These are phyloP conservation scores for Mimumesa dahlbomi DNA, from an alignment of 2,888 invertebrate genomes.

Conservation along the genomic window DNA sequence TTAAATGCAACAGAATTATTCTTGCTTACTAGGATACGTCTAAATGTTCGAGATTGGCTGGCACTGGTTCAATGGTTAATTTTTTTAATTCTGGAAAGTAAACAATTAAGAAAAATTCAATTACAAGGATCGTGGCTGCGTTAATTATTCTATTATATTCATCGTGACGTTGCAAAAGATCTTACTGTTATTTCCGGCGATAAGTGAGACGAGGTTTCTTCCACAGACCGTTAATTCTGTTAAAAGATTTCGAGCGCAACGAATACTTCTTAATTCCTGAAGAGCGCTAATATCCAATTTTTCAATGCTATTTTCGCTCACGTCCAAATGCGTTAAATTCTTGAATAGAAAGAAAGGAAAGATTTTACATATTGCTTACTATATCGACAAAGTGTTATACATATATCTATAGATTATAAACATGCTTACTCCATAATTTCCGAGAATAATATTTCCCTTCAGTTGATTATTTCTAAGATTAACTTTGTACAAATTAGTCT, in stretches of 20 bases:
- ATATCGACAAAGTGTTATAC: neutral
- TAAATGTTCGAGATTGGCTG: conserved; percentile 87
- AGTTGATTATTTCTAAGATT: conserved; percentile 89
- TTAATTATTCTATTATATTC: neutral
- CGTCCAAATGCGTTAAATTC: conserved; percentile 91
- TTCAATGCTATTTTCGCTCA: conserved; percentile 92
- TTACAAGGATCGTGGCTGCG: neutral
- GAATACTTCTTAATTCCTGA: conserved; percentile 88
- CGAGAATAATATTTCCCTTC: conserved; percentile 91
- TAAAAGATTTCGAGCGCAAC: conserved; percentile 89
- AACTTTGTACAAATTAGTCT: conserved; percentile 84
- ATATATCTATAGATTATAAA: neutral
- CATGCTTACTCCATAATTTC: conserved; percentile 89
- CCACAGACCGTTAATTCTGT: conserved; percentile 91
- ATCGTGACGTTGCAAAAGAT: neutral
- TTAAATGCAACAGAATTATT: neutral
- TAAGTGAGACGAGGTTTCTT: conserved; percentile 86
- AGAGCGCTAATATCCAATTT: conserved; percentile 90
- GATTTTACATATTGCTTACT: neutral
- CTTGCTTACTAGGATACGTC: conserved; percentile 86
- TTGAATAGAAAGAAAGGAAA: conserved; percentile 73
- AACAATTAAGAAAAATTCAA: conserved; percentile 3
- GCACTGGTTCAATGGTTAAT: conserved; percentile 86
- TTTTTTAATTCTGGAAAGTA: conserved; percentile 85
- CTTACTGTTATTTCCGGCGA: conserved; percentile 91